Percentiles rank a stretch among this genome's conserved stretches.
Conservation (phyloP, 2,113 vertebrate species). For the Polyodon spathula region DNA sequence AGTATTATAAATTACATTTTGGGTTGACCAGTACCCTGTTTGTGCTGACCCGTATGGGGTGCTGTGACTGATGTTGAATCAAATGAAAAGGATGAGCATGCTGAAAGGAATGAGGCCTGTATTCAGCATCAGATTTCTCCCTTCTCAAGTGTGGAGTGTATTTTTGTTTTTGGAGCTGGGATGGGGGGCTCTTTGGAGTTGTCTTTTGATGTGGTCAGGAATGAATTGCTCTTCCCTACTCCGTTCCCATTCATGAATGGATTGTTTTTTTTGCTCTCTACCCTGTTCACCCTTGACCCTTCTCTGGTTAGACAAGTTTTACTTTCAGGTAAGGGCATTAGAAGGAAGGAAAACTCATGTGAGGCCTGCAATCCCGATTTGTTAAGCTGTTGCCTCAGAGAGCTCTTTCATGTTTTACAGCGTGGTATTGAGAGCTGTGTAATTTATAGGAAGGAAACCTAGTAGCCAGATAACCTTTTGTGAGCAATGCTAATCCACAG, state of each 20-base stretch:
- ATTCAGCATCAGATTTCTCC: too few species aligned
- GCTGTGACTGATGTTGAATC: conserved; percentile 20
- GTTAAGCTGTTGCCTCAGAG: too few species aligned
- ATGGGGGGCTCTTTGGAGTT: conserved; percentile 19
- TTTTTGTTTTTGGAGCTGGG: too few species aligned
- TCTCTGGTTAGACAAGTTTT: conserved; percentile 26
- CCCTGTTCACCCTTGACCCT: conserved; percentile 25
- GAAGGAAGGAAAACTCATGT: too few species aligned
- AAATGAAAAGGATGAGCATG: conserved; percentile 17
- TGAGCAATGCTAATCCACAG: not conserved
- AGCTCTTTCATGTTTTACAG: too few species aligned
- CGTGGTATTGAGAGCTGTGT: too few species aligned
- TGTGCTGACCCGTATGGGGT: conserved; percentile 21
- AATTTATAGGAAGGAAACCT: too few species aligned
- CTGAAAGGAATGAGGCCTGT: conserved; percentile 9
- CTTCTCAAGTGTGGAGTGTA: too few species aligned
- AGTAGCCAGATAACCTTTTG: not conserved
- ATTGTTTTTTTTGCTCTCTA: conserved; percentile 18
- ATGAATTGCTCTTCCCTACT: conserved; percentile 23
- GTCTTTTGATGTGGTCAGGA: conserved; percentile 31
- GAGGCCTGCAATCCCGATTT: too few species aligned
- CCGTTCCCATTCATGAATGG: conserved; percentile 7
- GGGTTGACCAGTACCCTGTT: conserved; percentile 20
- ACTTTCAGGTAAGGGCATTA: conserved; percentile 7
- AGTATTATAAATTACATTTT: conserved; percentile 16